Evolutionary conservation across 2,113 vertebrate genomes (phyloP).

Genomic region (Eupsittula cactorum): DNA sequence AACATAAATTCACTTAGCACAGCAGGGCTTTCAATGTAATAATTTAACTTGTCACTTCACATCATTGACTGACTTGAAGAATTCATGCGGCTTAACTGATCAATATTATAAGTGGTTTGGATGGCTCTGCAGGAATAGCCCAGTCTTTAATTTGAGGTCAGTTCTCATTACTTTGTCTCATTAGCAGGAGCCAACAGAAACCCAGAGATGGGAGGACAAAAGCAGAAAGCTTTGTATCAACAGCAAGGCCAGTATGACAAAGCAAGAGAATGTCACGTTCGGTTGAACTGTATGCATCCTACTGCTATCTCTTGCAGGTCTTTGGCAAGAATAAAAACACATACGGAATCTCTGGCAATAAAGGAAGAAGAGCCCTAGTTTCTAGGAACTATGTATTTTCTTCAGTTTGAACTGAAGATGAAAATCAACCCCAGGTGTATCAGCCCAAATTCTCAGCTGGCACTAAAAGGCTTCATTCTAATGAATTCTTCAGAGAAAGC

Average conservation of each 20-base stretch:
- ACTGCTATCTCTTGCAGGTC: not conserved
- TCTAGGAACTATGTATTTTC: not conserved
- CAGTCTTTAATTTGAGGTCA: slow-evolving; percentile 54
- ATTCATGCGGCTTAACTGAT: slow-evolving; percentile 51
- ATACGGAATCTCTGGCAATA: not conserved
- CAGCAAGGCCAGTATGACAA: not conserved
- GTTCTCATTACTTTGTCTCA: slow-evolving; percentile 23
- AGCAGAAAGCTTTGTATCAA: not conserved
- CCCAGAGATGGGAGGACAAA: not conserved
- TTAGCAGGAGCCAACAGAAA: slow-evolving; percentile 19
- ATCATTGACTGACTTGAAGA: slow-evolving; percentile 39
- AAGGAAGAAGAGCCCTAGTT: not conserved
- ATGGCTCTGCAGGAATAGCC: slow-evolving; percentile 38
- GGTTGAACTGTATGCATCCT: not conserved
- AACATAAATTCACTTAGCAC: slow-evolving; percentile 30
- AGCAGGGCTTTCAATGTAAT: slow-evolving; percentile 43
- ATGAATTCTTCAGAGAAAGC: not conserved
- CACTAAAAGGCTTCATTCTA: not conserved
- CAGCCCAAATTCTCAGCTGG: not conserved
- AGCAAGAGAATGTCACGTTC: not conserved
- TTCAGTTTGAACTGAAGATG: not conserved
- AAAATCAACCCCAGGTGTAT: not conserved
- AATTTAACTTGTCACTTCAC: slow-evolving; percentile 54
- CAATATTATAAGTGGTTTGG: slow-evolving; percentile 33
- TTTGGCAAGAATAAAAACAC: not conserved